Conservation (phyloP, 2,888 invertebrate genomes). For the Netelia inedita region DNA sequence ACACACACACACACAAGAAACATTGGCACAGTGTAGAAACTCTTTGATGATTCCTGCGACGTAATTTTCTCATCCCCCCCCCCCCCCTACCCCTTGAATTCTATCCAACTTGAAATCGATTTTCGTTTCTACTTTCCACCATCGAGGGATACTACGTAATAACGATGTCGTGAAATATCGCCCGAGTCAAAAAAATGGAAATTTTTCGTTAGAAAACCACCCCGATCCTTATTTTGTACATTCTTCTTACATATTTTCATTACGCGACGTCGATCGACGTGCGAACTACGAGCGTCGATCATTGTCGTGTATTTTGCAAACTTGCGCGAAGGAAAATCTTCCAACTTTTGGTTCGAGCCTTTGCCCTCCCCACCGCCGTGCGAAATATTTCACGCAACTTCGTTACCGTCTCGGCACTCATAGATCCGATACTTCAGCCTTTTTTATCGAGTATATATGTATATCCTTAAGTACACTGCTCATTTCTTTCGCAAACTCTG, state of each 20-base stretch:
- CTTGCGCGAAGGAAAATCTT: neutral
- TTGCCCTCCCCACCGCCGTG: neutral
- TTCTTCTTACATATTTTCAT: neutral
- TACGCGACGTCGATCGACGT: neutral
- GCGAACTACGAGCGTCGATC: conserved; percentile 4
- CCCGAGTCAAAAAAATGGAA: neutral
- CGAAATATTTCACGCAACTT: conserved; percentile 18
- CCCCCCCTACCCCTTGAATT: neutral
- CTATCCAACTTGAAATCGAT: conserved; percentile 21
- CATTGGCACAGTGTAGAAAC: neutral
- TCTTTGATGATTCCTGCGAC: conserved; percentile 46
- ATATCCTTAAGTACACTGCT: conserved; percentile 19
- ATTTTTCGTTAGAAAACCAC: neutral
- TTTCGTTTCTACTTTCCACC: neutral
- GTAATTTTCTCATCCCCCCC: conserved; percentile 4
- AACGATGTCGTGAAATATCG: too few relatives aligned
- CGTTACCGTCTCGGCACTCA: conserved; percentile 12
- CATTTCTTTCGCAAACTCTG: conserved; percentile 23
- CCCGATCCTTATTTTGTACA: too few relatives aligned
- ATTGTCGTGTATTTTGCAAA: neutral
- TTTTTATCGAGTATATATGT: neutral
- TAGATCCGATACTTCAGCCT: conserved; percentile 13
- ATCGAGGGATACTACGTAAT: neutral
- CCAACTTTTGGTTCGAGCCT: conserved; percentile 7
- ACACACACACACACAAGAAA: too few relatives aligned